These are phyloP conservation scores for Daphoenositta chrysoptera DNA, from an alignment of 2,113 vertebrate genomes.

Conservation along the genomic window DNA sequence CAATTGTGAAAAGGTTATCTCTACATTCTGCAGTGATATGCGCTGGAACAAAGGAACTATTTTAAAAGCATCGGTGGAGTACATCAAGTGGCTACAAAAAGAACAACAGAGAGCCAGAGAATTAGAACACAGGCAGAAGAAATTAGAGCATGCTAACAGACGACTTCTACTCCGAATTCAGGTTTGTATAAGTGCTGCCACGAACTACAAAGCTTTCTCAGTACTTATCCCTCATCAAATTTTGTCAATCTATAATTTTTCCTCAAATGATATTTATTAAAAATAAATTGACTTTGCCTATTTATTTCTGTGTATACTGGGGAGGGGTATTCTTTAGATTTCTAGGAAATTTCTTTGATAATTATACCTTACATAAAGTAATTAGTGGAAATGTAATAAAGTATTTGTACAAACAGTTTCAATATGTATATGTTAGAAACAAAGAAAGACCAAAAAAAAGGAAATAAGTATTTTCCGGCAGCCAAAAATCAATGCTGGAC, in stretches of 20 bases:
- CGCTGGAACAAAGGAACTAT: constrained; percentile 99
- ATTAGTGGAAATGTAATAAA: not conserved
- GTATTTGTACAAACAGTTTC: not conserved
- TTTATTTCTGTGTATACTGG: not conserved
- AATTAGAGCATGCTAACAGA: constrained; percentile 93
- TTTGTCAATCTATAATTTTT: constrained; percentile 39
- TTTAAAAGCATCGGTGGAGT: constrained; percentile 99
- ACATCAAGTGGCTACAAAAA: constrained; percentile 99
- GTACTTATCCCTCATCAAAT: not conserved
- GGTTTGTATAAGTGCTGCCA: constrained; percentile 73
- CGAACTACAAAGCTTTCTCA: not conserved
- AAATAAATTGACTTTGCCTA: not conserved
- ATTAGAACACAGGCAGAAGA: constrained; percentile 94
- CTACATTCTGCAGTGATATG: constrained; percentile 91
- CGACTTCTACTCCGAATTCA: constrained; percentile 93
- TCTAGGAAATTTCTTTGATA: not conserved
- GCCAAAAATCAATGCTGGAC: not conserved
- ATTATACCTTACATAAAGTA: not conserved
- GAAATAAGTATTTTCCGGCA: not conserved
- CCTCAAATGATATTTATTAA: not conserved
- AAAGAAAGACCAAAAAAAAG: not conserved
- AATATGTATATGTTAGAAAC: not conserved
- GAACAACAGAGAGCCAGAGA: constrained; percentile 94
- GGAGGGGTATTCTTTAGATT: not conserved
- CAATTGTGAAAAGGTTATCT: constrained; percentile 93